Evolutionary conservation across 2,113 vertebrate species (phyloP).

Genomic region (Ameiurus melas): DNA sequence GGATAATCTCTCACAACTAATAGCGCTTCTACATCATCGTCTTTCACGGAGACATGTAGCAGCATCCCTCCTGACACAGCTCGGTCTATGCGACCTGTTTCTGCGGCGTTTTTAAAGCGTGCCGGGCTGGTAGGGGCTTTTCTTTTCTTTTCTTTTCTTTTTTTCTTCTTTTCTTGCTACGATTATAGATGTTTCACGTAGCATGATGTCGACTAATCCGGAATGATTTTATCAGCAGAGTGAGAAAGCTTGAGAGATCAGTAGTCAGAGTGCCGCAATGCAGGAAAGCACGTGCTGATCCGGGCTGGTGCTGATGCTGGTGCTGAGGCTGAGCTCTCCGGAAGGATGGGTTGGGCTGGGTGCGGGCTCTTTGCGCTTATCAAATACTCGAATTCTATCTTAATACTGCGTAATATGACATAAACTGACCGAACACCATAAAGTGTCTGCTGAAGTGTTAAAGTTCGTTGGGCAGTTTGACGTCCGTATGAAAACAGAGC

Average conservation of each 20-base stretch:
- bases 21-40: not conserved
- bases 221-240: not conserved
- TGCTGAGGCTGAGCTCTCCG: not conserved
- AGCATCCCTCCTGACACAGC: not conserved
- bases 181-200: not conserved
- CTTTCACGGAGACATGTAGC: not conserved
- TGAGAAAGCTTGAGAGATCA: not conserved
- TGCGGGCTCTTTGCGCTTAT: no score
- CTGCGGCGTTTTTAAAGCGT: not conserved
- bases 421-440: no score
- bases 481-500: not conserved
- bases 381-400: no score
- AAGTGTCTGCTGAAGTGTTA: not conserved
- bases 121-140: not conserved
- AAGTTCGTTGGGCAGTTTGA: not conserved
- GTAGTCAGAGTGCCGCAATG: slow-evolving; percentile 5
- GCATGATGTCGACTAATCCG: not conserved
- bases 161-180: not conserved
- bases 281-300: not conserved
- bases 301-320: not conserved
- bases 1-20: not conserved
- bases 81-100: not conserved
- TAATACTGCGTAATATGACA: not conserved
- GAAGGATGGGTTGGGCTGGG: not conserved
- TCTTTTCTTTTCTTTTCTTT: no score